phyloP scores from a whole-genome alignment of 1,140 invertebrate genomes.

The Marisa cornuarietis region DNA sequence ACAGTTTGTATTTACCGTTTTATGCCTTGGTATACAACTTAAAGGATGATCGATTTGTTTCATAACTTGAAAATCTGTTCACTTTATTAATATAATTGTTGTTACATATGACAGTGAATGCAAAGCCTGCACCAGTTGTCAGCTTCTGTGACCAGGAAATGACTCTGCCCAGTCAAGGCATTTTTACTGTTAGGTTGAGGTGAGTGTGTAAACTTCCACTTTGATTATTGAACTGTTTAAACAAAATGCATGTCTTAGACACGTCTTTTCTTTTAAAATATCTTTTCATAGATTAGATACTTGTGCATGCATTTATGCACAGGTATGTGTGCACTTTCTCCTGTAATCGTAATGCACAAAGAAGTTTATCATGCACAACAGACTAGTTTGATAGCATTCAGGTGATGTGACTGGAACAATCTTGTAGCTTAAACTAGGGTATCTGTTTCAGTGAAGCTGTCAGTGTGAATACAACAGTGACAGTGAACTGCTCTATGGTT shows the following conservation, averaged over 20 bases:
- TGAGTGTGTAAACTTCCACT: background rate
- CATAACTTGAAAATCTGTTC: background rate
- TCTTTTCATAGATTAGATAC: too few relatives aligned
- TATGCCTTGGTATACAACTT: background rate
- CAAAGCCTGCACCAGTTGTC: constrained; percentile 9
- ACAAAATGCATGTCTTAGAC: too few relatives aligned
- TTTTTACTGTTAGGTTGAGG: constrained; percentile 8
- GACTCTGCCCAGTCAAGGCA: background rate
- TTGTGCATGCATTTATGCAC: too few relatives aligned
- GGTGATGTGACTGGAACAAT: too few relatives aligned
- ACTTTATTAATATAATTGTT: background rate
- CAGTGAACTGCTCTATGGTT: constrained; percentile 3
- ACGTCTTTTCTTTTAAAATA: too few relatives aligned
- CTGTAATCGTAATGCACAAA: too few relatives aligned
- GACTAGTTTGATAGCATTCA: too few relatives aligned
- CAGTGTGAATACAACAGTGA: background rate
- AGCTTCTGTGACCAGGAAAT: background rate
- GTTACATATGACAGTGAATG: background rate
- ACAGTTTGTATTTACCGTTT: background rate
- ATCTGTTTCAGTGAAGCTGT: constrained; percentile 19
- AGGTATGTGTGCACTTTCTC: too few relatives aligned
- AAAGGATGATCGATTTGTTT: background rate
- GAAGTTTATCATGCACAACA: too few relatives aligned
- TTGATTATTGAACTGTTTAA: too few relatives aligned
- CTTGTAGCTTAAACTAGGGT: background rate